A percentile compares a stretch with the other conserved stretches of the same genome.
Conservation (phyloP, 2,888 invertebrate species). For the Melanotus villosus region DNA sequence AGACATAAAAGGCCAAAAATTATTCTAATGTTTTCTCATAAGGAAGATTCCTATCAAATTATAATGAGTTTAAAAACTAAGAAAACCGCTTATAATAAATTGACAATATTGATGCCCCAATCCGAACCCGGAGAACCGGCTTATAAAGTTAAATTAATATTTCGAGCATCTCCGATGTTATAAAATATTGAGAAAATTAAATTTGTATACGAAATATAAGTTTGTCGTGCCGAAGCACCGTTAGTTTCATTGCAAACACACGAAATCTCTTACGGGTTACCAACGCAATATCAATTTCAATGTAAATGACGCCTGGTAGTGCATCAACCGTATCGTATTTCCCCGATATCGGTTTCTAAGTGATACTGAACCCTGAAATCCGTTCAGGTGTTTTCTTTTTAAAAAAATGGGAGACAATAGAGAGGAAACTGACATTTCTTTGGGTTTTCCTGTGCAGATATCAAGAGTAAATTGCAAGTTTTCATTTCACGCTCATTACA, state of each 20-base stretch:
- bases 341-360: slow-evolving; percentile 22
- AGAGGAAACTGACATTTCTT: slow-evolving; percentile 10
- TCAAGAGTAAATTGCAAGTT: too few species aligned
- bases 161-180: background rate
- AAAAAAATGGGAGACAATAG: too few species aligned
- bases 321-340: slow-evolving; percentile 25
- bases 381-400: slow-evolving; percentile 33
- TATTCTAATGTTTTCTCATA: background rate
- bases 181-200: slow-evolving; percentile 11
- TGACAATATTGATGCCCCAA: background rate
- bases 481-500: too few species aligned
- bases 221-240: slow-evolving; percentile 4
- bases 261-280: slow-evolving; percentile 13
- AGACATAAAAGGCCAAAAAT: slow-evolving; percentile 5
- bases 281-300: slow-evolving; percentile 34
- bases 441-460: slow-evolving; percentile 26
- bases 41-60: background rate
- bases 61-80: background rate
- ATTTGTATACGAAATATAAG: background rate
- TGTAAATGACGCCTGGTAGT: slow-evolving; percentile 33
- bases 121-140: background rate
- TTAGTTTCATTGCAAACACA: slow-evolving; percentile 1
- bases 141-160: background rate
- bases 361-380: slow-evolving; percentile 42
- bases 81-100: background rate